Evolutionary conservation across 2,888 invertebrate genomes (phyloP), one percentile per base, ranked within the genome.

Genomic region (Melinaea menophilus): DNA sequence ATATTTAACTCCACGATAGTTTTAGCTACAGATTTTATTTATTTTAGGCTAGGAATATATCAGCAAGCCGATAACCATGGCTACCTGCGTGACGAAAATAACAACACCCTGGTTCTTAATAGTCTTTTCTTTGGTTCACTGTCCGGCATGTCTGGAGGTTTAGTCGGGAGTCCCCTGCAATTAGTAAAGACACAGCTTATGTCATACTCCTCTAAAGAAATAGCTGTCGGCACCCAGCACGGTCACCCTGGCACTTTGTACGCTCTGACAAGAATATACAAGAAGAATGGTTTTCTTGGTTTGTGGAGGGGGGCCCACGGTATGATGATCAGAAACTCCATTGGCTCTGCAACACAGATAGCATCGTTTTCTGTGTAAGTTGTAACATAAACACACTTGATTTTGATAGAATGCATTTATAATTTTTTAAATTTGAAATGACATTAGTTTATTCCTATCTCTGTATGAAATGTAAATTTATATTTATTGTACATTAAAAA

Each of bases 161-260:
- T 94, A 63, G 88, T 94, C 64, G 97, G 95, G 3, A 98, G 97
- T 84, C 98, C 98, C 0, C 92, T 98, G 61, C 97, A 96, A 79
- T 85, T 98, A 87, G 95, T 97, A 0, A 97, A 97, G 86, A 97
- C 96, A 0, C 97, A 97, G 75, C 89, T 97, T 2, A 97, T 97
- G 91, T 93, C 96, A 0, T 92, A 94, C 81, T 94, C 96, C 1
- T 93, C 93, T 0, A 87, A 92, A 67, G 89, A 93, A 70, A 96
- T 98, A 64, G 97, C 98, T 2, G 98, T 98, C 2, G 98, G 98
- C 0, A 93, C 95, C 71, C 98, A 98, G 77, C 97, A 97, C 78
- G 89, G 92, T 0, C 96, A 97, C 76, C 84, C 84, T 31, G 94
- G 95, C 7, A 94, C 95, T 85, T 77, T 90, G 48, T 86, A 91